phyloP scores from a whole-genome alignment of 2,113 vertebrate genomes.

The Haplochromis burtoni region DNA sequence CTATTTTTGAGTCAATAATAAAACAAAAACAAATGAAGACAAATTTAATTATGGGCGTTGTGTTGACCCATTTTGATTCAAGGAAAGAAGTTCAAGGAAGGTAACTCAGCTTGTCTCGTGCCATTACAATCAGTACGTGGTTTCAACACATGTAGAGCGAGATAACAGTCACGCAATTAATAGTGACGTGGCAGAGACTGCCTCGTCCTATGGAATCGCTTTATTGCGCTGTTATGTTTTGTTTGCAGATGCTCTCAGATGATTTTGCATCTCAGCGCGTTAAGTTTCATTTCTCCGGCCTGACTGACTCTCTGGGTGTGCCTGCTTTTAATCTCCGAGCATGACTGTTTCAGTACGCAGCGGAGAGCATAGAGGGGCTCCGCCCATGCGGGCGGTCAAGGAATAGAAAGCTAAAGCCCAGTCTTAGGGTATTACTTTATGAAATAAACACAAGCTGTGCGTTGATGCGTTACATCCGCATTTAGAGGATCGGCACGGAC shows the following conservation, averaged over 20 bases:
- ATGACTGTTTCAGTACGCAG: rapidly evolving
- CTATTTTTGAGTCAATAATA: background rate
- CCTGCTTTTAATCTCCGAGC: rapidly evolving
- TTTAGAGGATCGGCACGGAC: rapidly evolving
- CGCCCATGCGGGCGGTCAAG: background rate
- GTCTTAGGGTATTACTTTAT: background rate
- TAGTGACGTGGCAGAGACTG: background rate
- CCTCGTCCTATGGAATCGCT: background rate
- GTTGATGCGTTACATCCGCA: background rate
- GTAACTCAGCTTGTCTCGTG: background rate
- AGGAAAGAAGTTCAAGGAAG: background rate
- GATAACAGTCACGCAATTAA: background rate
- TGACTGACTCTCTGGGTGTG: background rate
- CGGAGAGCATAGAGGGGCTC: background rate
- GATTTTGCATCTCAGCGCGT: background rate
- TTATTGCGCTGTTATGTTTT: background rate
- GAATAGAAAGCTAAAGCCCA: background rate
- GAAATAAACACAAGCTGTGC: background rate
- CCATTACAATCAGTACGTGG: background rate
- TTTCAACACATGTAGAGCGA: background rate
- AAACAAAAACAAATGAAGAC: background rate
- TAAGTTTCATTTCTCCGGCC: conserved; percentile 35
- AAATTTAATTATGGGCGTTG: background rate
- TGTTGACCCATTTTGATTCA: background rate
- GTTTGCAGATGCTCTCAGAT: background rate